These are phyloP conservation scores for Kryphioiulus occultus DNA, from an alignment of 2,888 invertebrate species.

Conservation along the genomic window DNA sequence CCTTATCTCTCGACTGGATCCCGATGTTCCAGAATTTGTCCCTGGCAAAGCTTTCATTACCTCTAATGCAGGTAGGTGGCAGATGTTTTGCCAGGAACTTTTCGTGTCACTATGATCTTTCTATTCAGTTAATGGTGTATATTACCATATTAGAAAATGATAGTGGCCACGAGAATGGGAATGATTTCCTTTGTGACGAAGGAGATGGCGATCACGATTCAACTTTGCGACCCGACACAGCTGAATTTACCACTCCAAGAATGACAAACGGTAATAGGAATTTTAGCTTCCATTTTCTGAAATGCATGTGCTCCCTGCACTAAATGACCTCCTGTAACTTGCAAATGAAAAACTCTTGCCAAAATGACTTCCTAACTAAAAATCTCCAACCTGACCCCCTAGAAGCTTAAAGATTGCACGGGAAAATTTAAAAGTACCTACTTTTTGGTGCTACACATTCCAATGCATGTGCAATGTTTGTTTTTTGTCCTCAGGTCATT, in stretches of 20 bases:
- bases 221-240: neutral
- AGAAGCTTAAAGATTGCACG: neutral
- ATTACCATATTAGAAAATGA: neutral
- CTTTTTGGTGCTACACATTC: neutral
- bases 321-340: too few species aligned
- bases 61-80: neutral
- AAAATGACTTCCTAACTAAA: too few species aligned
- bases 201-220: constrained; percentile 1
- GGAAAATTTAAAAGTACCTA: neutral
- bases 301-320: too few species aligned
- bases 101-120: neutral
- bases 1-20: constrained; percentile 70
- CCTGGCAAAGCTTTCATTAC: constrained; percentile 65
- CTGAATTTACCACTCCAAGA: neutral
- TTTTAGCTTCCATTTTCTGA: too few species aligned
- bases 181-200: neutral
- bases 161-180: neutral
- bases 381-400: too few species aligned
- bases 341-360: too few species aligned
- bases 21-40: constrained; percentile 86
- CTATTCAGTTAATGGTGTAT: neutral
- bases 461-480: neutral
- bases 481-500: neutral
- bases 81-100: neutral
- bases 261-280: neutral